Evolutionary conservation across 2,113 vertebrate species (phyloP).

Genomic region (Panurus biarmicus): DNA sequence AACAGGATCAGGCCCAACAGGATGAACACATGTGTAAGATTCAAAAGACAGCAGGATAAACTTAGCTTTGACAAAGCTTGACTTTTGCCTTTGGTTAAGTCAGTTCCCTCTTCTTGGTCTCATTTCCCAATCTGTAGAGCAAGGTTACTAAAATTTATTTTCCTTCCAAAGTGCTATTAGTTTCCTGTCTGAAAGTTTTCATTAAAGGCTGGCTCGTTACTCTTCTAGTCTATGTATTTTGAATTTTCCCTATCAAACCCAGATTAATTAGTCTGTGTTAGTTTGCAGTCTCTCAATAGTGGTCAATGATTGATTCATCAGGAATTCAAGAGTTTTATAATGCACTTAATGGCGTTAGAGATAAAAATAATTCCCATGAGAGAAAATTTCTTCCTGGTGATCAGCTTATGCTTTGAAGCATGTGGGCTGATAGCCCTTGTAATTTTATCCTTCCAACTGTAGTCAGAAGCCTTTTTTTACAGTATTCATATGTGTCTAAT

Average conservation of each 20-base stretch:
- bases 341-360: background rate
- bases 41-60: background rate
- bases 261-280: background rate
- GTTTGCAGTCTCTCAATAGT: background rate
- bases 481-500: slow-evolving; percentile 22
- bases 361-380: background rate
- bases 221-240: background rate
- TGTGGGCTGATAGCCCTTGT: background rate
- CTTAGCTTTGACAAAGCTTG: background rate
- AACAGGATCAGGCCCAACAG: background rate
- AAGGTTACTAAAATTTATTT: background rate
- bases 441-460: slow-evolving; percentile 9
- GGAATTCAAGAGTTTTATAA: background rate
- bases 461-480: slow-evolving; percentile 24
- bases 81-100: background rate
- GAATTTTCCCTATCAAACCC: background rate
- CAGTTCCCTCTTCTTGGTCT: background rate
- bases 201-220: background rate
- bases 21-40: background rate
- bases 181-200: background rate
- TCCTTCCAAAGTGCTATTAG: background rate
- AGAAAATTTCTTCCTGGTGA: background rate
- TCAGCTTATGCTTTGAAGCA: background rate
- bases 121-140: background rate
- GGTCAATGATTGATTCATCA: background rate